Evolutionary conservation across 2,113 vertebrate species (phyloP).

Genomic region (Gnathonemus longibarbis): DNA sequence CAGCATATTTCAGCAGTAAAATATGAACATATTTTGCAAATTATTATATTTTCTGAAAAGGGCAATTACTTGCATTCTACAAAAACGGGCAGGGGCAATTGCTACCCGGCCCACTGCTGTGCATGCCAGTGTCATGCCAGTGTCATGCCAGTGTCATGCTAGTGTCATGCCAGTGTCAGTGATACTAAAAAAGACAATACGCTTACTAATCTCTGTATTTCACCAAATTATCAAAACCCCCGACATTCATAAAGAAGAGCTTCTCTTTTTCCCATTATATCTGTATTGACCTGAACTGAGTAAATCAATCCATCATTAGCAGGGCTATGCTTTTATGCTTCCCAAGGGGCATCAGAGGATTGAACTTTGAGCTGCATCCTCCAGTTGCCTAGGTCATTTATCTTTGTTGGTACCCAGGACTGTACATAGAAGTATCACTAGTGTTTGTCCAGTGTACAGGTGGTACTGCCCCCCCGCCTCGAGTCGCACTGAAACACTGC

Average conservation of each 20-base stretch:
- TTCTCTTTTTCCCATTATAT: not conserved
- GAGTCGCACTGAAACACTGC: not conserved
- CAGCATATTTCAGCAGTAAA: not conserved
- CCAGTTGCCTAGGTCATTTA: not conserved
- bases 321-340: slow-evolving; percentile 4
- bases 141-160: not conserved
- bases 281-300: not conserved
- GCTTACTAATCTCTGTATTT: not conserved
- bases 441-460: not conserved
- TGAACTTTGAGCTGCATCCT: not conserved
- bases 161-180: not conserved
- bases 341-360: not conserved
- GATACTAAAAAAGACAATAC: not conserved
- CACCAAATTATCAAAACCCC: not conserved
- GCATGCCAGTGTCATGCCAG: not conserved
- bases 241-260: not conserved
- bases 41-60: not conserved
- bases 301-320: not conserved
- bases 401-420: not conserved
- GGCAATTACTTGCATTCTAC: not conserved
- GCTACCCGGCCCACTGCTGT: not conserved
- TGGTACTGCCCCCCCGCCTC: not conserved
- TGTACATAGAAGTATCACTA: not conserved
- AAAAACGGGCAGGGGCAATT: not conserved
- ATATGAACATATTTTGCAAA: not conserved